These are phyloP conservation scores for Corapipo altera DNA, from an alignment of 2,113 vertebrate genomes.

Conservation along the genomic window DNA sequence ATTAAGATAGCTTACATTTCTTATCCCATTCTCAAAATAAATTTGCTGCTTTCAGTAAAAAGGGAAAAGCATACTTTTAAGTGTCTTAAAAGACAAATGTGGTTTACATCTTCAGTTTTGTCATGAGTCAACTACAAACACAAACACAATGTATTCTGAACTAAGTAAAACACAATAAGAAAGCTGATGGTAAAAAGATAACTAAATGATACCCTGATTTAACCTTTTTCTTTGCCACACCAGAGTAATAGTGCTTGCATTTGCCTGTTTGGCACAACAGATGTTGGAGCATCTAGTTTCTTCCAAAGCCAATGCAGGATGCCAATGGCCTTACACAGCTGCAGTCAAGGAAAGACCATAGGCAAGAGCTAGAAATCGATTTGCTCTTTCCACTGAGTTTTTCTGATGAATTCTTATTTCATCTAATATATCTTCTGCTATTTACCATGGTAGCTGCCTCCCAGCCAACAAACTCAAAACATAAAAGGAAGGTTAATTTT, in stretches of 20 bases:
- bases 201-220: not conserved
- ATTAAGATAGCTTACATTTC: not conserved
- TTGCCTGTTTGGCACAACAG: not conserved
- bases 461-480: not conserved
- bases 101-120: not conserved
- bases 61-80: not conserved
- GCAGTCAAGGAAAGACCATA: fast-evolving
- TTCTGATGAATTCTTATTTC: not conserved
- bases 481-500: not conserved
- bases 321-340: not conserved
- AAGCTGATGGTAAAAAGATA: not conserved
- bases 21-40: not conserved
- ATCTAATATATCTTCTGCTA: not conserved
- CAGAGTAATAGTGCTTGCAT: not conserved
- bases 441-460: not conserved
- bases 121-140: not conserved
- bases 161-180: not conserved
- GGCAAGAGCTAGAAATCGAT: not conserved
- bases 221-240: not conserved
- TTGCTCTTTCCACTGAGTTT: not conserved
- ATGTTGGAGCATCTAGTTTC: not conserved
- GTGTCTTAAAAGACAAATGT: not conserved
- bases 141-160: not conserved
- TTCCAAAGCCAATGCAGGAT: not conserved
- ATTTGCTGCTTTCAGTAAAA: not conserved